These are phyloP conservation scores for Boleophthalmus pectinirostris DNA, from an alignment of 2,113 vertebrate genomes.

Conservation along the genomic window DNA sequence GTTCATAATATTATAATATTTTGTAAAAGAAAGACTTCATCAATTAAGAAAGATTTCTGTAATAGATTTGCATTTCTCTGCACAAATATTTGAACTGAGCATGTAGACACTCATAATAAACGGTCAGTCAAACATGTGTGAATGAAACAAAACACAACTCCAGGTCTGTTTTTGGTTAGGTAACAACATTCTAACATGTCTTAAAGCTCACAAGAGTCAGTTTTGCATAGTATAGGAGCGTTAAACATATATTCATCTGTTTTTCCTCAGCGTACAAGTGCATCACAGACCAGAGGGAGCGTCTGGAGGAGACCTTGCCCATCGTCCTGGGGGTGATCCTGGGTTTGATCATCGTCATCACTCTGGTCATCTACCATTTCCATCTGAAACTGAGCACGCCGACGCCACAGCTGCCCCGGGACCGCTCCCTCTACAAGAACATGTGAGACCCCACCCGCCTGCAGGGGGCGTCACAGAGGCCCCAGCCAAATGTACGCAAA, in stretches of 20 bases:
- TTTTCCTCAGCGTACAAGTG: constrained; percentile 90
- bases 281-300: constrained; percentile 91
- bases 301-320: constrained; percentile 92
- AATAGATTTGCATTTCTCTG: no score
- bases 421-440: constrained; percentile 97
- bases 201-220: no score
- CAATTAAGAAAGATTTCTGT: no score
- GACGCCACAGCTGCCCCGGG: constrained; percentile 88
- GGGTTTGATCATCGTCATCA: constrained; percentile 89
- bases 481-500: constrained; percentile 11
- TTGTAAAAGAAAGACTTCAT: no score
- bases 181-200: no score
- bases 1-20: no score
- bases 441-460: constrained; percentile 78
- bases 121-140: no score
- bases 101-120: no score
- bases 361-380: constrained; percentile 89
- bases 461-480: neutral
- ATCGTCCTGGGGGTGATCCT: constrained; percentile 90
- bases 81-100: no score
- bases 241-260: constrained; percentile 19
- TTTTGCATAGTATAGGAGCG: no score
- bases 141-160: no score
- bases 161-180: no score
- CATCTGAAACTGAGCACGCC: constrained; percentile 92